Percentiles rank a stretch among this genome's conserved stretches.
These are phyloP conservation scores for Oopsacas minuta DNA, from an alignment of 37 sponge, comb jelly and placozoan genomes.

Conservation along the genomic window DNA sequence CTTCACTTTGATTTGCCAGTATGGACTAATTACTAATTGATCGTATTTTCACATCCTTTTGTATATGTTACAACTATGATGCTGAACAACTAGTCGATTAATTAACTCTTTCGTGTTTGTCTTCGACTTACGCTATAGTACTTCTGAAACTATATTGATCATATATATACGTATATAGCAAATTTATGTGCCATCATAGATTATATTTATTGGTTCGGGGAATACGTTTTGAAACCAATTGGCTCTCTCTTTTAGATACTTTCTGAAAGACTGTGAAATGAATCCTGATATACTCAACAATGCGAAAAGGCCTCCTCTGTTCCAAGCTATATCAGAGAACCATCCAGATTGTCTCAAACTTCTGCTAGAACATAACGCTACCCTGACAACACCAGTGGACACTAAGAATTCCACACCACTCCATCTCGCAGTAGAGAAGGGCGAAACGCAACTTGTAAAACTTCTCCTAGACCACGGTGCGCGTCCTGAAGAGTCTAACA, in stretches of 20 bases:
- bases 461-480: not conserved
- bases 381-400: not conserved
- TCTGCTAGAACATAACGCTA: not conserved
- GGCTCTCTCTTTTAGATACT: not conserved
- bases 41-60: too few relatives aligned
- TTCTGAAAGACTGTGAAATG: not conserved
- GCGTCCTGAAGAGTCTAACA: conserved; percentile 12
- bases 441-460: not conserved
- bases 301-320: not conserved
- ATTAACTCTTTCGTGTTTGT: too few relatives aligned
- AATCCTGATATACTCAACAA: not conserved
- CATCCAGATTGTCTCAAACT: not conserved
- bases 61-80: too few relatives aligned
- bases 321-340: not conserved
- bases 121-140: too few relatives aligned
- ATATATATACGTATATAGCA: too few relatives aligned
- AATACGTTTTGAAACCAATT: too few relatives aligned
- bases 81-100: too few relatives aligned
- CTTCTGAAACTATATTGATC: too few relatives aligned
- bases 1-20: too few relatives aligned
- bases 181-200: too few relatives aligned
- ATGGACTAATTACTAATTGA: too few relatives aligned
- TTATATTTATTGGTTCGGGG: too few relatives aligned
- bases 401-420: not conserved
- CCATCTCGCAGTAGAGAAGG: not conserved